These are phyloP conservation scores for Frankliniella fusca DNA, from an alignment of 2,888 invertebrate genomes.

Conservation along the genomic window DNA sequence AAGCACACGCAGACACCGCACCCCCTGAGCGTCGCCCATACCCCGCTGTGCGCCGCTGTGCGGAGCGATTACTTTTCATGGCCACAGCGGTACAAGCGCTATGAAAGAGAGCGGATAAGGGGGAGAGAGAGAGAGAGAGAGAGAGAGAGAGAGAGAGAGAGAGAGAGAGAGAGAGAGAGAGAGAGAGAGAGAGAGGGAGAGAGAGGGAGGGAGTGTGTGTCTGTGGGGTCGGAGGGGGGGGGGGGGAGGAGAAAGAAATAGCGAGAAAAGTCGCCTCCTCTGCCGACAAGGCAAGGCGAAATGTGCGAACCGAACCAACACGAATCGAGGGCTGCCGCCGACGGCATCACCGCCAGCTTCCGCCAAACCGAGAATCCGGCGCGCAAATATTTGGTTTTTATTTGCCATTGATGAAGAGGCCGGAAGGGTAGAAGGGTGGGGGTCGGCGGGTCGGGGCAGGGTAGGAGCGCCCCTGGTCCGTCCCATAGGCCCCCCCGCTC, in stretches of 20 bases:
- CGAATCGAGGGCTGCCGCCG: neutral
- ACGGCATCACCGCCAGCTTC: neutral
- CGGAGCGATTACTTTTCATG: neutral
- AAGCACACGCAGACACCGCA: neutral
- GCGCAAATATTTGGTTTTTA: conserved; percentile 30
- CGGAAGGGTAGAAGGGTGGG: conserved; percentile 43
- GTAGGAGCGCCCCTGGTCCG: conserved; percentile 48
- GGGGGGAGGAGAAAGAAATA: neutral
- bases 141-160: too few species aligned
- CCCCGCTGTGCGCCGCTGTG: neutral
- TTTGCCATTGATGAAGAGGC: conserved; percentile 37
- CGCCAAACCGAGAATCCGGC: neutral
- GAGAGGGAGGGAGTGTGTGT: too few species aligned
- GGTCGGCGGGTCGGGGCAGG: conserved; percentile 44
- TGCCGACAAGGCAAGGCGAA: neutral
- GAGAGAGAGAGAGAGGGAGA: too few species aligned
- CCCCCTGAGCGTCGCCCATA: neutral
- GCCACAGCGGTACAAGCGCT: neutral
- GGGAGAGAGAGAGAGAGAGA: too few species aligned
- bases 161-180: too few species aligned
- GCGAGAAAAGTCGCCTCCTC: neutral
- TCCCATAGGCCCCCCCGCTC: conserved; percentile 58
- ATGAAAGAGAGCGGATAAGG: too few species aligned
- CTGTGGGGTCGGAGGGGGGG: too few species aligned
- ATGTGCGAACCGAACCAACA: conserved; percentile 25